Evolutionary conservation across 2,888 invertebrate genomes (phyloP), one percentile per base, ranked within the genome.

Genomic region (Synergus laeviventris): DNA sequence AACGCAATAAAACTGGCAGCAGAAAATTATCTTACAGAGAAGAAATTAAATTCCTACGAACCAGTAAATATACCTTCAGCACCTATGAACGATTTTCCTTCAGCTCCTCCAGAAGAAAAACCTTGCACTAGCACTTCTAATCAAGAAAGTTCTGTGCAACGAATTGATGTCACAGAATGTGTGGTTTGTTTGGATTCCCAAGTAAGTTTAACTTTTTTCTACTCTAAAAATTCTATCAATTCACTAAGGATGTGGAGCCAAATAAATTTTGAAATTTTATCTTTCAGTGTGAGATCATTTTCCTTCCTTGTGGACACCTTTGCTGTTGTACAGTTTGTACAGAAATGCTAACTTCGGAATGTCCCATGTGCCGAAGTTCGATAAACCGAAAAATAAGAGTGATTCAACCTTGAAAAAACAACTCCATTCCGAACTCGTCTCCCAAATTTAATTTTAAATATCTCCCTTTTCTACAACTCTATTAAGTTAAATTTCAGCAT

Each of bases 251-350:
- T 4, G 14, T 7, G 31, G 31, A 31, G 31, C 31, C 31, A 75
- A 66, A 54, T 70, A 38, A 78, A 78, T 31, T 76, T 81, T 4
- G 3, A 12, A 18, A 56, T 56, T 80, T 76, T 74, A 61, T 24
- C 75, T 93, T 93, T 75, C 92, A 95, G 95, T 94, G 94, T 84
- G 94, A 94, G 89, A 93, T 96, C 74, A 95, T 97, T 86, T 97
- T 96, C 92, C 93, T 97, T 84, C 96, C 96, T 76, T 97, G 97
- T 89, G 97, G 97, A 76, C 97, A 97, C 91, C 94, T 97, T 88
- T 97, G 97, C 88, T 95, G 95, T 88, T 97, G 97, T 91, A 91
- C 92, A 74, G 89, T 90, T 74, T 97, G 97, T 91, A 94, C 95
- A 73, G 87, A 91, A 80, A 91, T 92, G 84, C 91, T 93, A 36